These are phyloP conservation scores for Glomeris marginata DNA, from an alignment of 2,888 invertebrate species.

Conservation along the genomic window DNA sequence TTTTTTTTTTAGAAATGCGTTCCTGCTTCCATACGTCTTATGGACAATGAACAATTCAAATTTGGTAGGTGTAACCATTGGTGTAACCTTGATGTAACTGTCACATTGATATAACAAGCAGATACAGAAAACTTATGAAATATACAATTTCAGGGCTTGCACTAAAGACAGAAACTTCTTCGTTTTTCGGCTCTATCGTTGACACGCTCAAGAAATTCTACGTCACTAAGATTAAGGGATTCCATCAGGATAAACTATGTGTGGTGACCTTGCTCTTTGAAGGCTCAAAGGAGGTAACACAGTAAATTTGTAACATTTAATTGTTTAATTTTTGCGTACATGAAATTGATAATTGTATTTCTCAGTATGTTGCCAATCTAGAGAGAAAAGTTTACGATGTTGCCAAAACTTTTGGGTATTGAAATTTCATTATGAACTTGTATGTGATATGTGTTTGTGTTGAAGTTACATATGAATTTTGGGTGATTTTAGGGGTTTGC, in stretches of 20 bases:
- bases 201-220: slow-evolving; percentile 75
- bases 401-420: slow-evolving; percentile 48
- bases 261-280: slow-evolving; percentile 92
- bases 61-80: slow-evolving; percentile 42
- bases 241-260: slow-evolving; percentile 60
- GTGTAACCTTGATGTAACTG: not conserved
- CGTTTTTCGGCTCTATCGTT: slow-evolving; percentile 47
- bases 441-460: not conserved
- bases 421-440: not conserved
- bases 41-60: slow-evolving; percentile 96
- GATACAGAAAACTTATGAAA: not conserved
- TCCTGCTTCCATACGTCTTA: slow-evolving; percentile 85
- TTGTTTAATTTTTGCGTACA: not conserved
- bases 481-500: slow-evolving; percentile 44
- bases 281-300: slow-evolving; percentile 37
- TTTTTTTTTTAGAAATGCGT: slow-evolving; percentile 51
- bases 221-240: slow-evolving; percentile 73
- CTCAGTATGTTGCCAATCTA: slow-evolving; percentile 51
- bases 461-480: not conserved
- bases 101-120: no score
- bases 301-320: slow-evolving; percentile 15
- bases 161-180: slow-evolving; percentile 33
- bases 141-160: slow-evolving; percentile 28
- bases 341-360: not conserved
- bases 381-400: slow-evolving; percentile 65